phyloP scores from a whole-genome alignment of 1,140 invertebrate genomes.

The Epicauta chinensis region DNA sequence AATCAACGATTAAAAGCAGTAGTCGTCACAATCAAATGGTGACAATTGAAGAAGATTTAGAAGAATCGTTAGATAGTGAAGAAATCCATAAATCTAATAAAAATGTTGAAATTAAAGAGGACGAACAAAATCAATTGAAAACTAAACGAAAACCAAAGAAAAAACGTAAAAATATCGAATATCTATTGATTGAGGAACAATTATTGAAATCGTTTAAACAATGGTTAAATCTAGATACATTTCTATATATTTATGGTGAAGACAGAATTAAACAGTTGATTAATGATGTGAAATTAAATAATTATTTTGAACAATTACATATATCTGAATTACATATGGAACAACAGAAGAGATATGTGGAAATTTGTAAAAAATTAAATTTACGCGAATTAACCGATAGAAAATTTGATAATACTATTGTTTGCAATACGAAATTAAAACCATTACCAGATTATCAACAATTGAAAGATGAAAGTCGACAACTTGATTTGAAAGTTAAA shows the following conservation, averaged over 20 bases:
- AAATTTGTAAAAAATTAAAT: constrained; percentile 50
- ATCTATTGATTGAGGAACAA: constrained; percentile 12
- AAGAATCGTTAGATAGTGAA: no score
- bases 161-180: constrained; percentile 6
- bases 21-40: constrained; percentile 2
- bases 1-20: constrained; percentile 2
- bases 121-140: constrained; percentile 5
- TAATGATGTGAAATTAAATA: constrained; percentile 48
- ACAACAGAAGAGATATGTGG: constrained; percentile 45
- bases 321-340: constrained; percentile 24
- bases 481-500: constrained; percentile 50
- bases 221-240: constrained; percentile 54
- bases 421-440: constrained; percentile 40
- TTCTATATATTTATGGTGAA: constrained; percentile 51
- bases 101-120: constrained; percentile 15
- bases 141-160: constrained; percentile 5
- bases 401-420: constrained; percentile 42
- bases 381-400: constrained; percentile 50
- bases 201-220: constrained; percentile 43
- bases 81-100: constrained; percentile 14
- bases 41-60: no score
- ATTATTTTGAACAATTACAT: constrained; percentile 47
- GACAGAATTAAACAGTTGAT: constrained; percentile 50
- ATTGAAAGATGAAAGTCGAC: constrained; percentile 51
- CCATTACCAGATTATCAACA: constrained; percentile 52